Percentiles rank a stretch among this genome's conserved stretches.
Conservation (phyloP, 2,113 vertebrate species). For the Indri indri region DNA sequence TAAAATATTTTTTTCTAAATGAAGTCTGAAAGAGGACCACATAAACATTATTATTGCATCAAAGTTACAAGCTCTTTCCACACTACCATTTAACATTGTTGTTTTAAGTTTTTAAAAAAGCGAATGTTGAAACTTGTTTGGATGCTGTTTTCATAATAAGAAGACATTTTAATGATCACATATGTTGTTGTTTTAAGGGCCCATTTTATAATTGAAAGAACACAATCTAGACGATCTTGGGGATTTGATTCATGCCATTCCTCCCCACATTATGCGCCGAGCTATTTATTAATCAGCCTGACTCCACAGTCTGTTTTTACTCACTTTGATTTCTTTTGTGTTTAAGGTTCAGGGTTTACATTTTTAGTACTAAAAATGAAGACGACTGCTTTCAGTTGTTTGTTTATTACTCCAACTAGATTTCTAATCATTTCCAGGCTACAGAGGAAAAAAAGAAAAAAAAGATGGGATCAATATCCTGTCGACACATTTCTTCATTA, state of each 20-base stretch:
- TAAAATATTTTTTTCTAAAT: constrained; percentile 40
- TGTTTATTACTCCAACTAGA: constrained; percentile 51
- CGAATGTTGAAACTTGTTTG: constrained; percentile 61
- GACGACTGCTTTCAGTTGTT: constrained; percentile 52
- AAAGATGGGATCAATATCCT: constrained; percentile 2
- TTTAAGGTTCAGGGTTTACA: constrained; percentile 70
- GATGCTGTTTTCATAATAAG: constrained; percentile 57
- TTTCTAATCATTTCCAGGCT: constrained; percentile 60
- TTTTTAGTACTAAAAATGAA: constrained; percentile 57
- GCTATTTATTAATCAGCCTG: constrained; percentile 70
- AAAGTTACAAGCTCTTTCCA: constrained; percentile 49
- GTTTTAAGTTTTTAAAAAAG: constrained; percentile 50
- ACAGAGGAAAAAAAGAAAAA: not conserved
- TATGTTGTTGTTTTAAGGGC: constrained; percentile 74
- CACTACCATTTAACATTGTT: constrained; percentile 23
- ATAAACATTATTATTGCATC: constrained; percentile 57
- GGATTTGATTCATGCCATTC: constrained; percentile 62
- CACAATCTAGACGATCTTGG: constrained; percentile 39
- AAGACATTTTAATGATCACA: constrained; percentile 69
- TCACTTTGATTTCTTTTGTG: constrained; percentile 72
- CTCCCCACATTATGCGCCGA: constrained; percentile 50
- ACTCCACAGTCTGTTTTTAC: constrained; percentile 62
- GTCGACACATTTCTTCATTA: constrained; percentile 41
- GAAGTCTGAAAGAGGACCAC: constrained; percentile 28
- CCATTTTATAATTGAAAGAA: constrained; percentile 70